Evolutionary conservation across 1,140 invertebrate genomes (phyloP), one percentile per base, ranked within the genome.

Genomic region (Dufourea novaeangliae): DNA sequence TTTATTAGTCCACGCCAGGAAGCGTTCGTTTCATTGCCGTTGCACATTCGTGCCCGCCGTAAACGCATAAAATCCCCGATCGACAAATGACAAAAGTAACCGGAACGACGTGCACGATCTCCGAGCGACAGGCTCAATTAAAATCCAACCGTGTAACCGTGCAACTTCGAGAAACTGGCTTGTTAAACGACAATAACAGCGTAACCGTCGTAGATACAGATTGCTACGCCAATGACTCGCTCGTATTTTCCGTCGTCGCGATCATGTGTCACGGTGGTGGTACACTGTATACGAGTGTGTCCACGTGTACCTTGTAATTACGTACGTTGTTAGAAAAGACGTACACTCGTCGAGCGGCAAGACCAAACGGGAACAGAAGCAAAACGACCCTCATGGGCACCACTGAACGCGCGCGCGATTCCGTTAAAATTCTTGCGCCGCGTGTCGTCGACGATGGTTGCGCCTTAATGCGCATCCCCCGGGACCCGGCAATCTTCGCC

Each of bases 341-440:
- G 41, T 46, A 64, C 62, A 32, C 62, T 64, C 62, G 39, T 64
- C 32, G 62, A 64, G 41, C 46, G 41, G 62, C 39, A 46, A 46
- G 62, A 46, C 39, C 62, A 64, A n/a, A 64, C 22, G 59, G 59
- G 10, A 62, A 62, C 59, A 62, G 34, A 62, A 62, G 34, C 59
- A 62, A 62, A 37, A 62, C 59, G 59, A 62, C 5, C 1, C 6
- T 25, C 3, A 25, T 22, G 52, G 2, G 34, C 32, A 10, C 57
- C 10, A 2, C 34, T 5, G 6, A 6, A 0, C 20, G 20, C 6
- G n/a, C 41, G 25, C 39, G 41, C 39, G 44, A 44, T 66, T 66
- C 63, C 63, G 63, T 66, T 66, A 50, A 66, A 66, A 66, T 66
- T 66, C 63, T 50, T 66, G 63, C 63, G 20, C 63, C 63, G 63